Evolutionary conservation across 2,797 vertebrate genomes (phyloP).

Genomic region (Lacerta viridis): DNA sequence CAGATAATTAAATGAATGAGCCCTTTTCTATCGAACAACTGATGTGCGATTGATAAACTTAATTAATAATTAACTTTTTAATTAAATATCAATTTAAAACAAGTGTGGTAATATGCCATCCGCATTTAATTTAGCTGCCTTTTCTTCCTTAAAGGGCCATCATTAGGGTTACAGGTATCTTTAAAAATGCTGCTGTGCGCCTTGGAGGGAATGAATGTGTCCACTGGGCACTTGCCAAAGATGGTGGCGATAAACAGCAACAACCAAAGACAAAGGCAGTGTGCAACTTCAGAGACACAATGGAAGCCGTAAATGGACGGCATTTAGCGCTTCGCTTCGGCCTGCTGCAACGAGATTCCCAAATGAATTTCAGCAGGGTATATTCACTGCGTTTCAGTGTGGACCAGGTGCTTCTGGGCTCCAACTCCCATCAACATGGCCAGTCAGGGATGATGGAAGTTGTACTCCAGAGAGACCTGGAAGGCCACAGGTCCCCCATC

Average conservation of each 20-base stretch:
- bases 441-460: too few species aligned
- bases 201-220: constrained; percentile 63
- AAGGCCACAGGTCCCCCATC: too few species aligned
- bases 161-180: constrained; percentile 66
- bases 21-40: constrained; percentile 85
- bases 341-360: constrained; percentile 13
- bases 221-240: constrained; percentile 53
- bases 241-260: constrained; percentile 54
- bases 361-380: background rate
- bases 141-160: constrained; percentile 66
- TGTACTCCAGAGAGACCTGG: too few species aligned
- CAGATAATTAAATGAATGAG: constrained; percentile 87
- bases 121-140: constrained; percentile 73
- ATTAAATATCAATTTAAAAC: constrained; percentile 86
- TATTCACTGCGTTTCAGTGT: accelerated
- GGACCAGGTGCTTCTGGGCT: background rate
- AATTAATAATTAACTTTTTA: constrained; percentile 90
- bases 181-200: constrained; percentile 57
- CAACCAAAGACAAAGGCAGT: constrained; percentile 36
- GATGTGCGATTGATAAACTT: constrained; percentile 85
- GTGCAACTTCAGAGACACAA: constrained; percentile 34
- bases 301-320: constrained; percentile 40
- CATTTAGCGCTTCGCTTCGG: background rate
- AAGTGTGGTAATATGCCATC: constrained; percentile 78
- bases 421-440: too few species aligned